Base-by-base conservation (phyloP, 2,113 vertebrate species). In the Pseudorectes ferrugineus region DNA sequence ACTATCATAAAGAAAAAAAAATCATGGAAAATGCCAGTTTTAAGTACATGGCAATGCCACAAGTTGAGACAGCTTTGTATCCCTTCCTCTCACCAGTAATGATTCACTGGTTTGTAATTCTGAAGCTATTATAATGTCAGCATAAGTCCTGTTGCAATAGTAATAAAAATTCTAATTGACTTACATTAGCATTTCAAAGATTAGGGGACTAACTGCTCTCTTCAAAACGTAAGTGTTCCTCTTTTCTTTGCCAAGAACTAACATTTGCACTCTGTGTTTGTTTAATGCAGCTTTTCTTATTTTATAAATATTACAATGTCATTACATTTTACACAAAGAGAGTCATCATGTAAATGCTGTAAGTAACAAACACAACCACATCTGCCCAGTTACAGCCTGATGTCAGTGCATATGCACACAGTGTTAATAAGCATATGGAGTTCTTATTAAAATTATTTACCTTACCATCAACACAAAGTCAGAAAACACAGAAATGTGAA, bases 111-210 rank as follows among this genome's bases (percentile, higher is more conserved):
- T 66, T 73, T 5, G 10, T 48, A 61, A 74, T 52, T 84, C 38
- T 62, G 26, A 35, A 89, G 57, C 51, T 81, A 91, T 82, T 83
- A 93, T 85, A 92, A 95, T 72, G 58, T 89, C 82, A 93, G 29
- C 52, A 45, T 46, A 90, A 70, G 52, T 63, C 61, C 48, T 91
- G 48, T 42, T 91, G 68, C 65, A 91, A 48, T 7, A 91, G 36
- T 13, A 94, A 81, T 77, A 86, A 84, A 90, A 58, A 33, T 62
- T 70, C 58, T 80, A 70, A 86, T 63, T 66, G 59, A 71, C 29
- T n/a, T 59, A 8, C 21, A 86, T 83, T 87, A 71, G 68, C 73
- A 86, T 89, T 91, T 95, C 76, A 67, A 94, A 77, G 73, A 81
- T 70, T 20, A 71, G 33, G 29, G 35, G 38, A 80, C 63, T 68